A percentile compares a stretch with the other conserved stretches of the same genome.
These are phyloP conservation scores for Lacerta agilis DNA, from an alignment of 2,797 vertebrate genomes.

Conservation along the genomic window DNA sequence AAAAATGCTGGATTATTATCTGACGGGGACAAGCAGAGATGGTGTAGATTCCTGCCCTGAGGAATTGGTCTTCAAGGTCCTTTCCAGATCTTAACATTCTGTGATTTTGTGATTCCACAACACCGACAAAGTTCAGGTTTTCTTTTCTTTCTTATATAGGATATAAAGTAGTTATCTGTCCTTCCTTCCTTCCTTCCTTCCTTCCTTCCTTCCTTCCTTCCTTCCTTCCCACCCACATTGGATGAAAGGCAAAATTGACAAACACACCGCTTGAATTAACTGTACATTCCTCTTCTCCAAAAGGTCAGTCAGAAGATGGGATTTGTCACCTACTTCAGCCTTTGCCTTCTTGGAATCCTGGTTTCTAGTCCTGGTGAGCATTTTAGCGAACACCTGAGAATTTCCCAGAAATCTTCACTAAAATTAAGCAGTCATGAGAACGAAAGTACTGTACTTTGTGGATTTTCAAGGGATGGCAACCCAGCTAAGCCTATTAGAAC, in stretches of 20 bases:
- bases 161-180: neutral
- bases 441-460: too few species aligned
- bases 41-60: too few species aligned
- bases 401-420: too few species aligned
- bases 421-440: too few species aligned
- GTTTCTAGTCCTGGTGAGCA: neutral
- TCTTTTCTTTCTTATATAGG: neutral
- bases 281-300: neutral
- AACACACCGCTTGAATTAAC: neutral
- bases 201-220: neutral
- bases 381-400: neutral
- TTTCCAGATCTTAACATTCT: too few species aligned
- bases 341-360: conserved; percentile 10
- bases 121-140: too few species aligned
- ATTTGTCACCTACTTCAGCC: neutral
- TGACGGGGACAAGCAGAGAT: too few species aligned
- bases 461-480: too few species aligned
- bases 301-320: conserved; percentile 14
- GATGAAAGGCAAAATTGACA: neutral
- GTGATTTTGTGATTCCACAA: too few species aligned
- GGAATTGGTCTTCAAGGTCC: too few species aligned
- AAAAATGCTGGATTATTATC: too few species aligned
- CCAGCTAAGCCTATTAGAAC: too few species aligned
- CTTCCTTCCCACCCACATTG: neutral
- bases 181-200: neutral